These are phyloP conservation scores for Unio delphinus DNA, from an alignment of 2,888 invertebrate genomes.

Conservation along the genomic window DNA sequence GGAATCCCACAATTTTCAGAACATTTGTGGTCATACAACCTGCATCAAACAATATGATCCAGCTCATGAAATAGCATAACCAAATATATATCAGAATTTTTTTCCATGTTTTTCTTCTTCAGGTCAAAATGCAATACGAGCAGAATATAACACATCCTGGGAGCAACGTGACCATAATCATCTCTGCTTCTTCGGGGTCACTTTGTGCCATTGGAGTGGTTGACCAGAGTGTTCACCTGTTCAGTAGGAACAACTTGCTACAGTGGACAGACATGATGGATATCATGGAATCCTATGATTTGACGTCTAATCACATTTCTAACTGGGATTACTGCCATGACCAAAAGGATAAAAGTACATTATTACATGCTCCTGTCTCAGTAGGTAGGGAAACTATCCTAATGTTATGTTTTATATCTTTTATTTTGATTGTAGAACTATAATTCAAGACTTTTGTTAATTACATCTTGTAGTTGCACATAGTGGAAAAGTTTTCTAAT, in stretches of 20 bases:
- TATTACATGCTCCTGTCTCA: no score
- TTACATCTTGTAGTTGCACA: no score
- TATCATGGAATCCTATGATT: conserved; percentile 22
- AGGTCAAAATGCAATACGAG: conserved; percentile 60
- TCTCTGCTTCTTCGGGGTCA: conserved; percentile 75
- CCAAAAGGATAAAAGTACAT: neutral
- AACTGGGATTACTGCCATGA: conserved; percentile 33
- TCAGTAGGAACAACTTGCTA: conserved; percentile 56
- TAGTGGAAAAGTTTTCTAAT: no score
- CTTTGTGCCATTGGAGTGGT: conserved; percentile 77
- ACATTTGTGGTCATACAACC: no score
- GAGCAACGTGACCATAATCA: conserved; percentile 72
- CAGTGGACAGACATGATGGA: conserved; percentile 10
- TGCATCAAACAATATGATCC: no score
- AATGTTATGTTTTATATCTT: no score
- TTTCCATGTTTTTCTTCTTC: conserved; percentile 6
- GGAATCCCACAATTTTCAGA: no score
- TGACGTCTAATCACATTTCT: conserved; percentile 31
- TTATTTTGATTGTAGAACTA: no score
- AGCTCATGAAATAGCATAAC: no score
- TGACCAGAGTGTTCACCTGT: conserved; percentile 76
- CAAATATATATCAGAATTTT: neutral
- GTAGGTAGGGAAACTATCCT: no score
- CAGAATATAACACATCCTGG: conserved; percentile 74
- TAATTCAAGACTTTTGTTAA: no score